phyloP scores from a whole-genome alignment of 2,888 invertebrate genomes.

The Rosalia funebris region DNA sequence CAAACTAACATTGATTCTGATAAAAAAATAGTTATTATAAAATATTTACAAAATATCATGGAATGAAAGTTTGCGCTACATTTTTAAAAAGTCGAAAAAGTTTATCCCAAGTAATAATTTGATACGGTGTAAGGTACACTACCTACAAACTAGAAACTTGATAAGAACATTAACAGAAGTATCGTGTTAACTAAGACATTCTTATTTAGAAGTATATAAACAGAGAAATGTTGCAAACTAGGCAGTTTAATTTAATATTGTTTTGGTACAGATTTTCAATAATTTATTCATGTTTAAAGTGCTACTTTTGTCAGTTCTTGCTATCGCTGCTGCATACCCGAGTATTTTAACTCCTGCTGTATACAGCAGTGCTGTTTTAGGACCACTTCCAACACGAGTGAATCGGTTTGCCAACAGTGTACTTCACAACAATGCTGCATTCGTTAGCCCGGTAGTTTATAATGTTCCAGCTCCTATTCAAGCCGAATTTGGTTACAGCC shows the following conservation, averaged over 20 bases:
- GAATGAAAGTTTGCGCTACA: too few species aligned
- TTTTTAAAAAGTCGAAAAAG: too few species aligned
- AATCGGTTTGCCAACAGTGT: slow-evolving; percentile 50
- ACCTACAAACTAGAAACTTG: not conserved
- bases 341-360: slow-evolving; percentile 31
- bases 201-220: not conserved
- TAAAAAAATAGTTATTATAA: too few species aligned
- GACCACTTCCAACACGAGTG: slow-evolving; percentile 49
- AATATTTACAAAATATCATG: too few species aligned
- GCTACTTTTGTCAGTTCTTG: not conserved
- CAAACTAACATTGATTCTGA: too few species aligned
- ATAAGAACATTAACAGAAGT: not conserved
- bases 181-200: not conserved
- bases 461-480: not conserved
- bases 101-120: not conserved
- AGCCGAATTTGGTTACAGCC: not conserved
- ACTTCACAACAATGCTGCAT: slow-evolving; percentile 55
- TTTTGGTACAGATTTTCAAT: too few species aligned
- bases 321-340: not conserved
- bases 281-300: not conserved
- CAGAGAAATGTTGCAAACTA: not conserved
- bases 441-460: slow-evolving; percentile 53
- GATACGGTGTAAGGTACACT: not conserved
- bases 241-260: too few species aligned
- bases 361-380: slow-evolving; percentile 46